Conservation (phyloP, 2,888 invertebrate species). For the Automeris io region DNA sequence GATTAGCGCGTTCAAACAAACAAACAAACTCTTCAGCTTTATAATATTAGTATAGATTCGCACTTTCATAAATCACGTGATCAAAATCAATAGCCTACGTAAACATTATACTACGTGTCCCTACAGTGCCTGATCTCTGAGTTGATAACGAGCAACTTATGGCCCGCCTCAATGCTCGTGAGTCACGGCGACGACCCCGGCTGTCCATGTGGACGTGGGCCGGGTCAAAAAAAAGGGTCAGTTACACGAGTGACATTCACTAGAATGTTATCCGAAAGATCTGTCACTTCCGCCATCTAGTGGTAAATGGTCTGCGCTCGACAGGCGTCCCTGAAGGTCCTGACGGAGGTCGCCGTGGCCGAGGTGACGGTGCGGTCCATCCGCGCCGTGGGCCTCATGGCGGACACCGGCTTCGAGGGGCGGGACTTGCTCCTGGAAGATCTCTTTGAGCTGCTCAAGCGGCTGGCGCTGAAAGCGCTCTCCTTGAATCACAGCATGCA, state of each 20-base stretch:
- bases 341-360: conserved; percentile 45
- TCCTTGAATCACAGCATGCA: conserved; percentile 45
- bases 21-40: no score
- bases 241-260: background rate
- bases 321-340: conserved; percentile 48
- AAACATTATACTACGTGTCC: no score
- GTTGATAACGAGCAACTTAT: no score
- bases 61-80: no score
- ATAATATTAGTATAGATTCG: no score
- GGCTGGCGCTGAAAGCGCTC: conserved; percentile 46
- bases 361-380: conserved; percentile 52
- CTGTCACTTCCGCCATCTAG: background rate
- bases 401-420: conserved; percentile 37
- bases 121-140: no score
- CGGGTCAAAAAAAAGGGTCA: no score
- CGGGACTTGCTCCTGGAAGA: conserved; percentile 48
- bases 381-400: conserved; percentile 35
- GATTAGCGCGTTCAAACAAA: no score
- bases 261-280: background rate
- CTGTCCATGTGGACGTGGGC: no score
- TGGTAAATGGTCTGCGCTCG: background rate
- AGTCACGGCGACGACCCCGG: no score
- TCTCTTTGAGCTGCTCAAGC: conserved; percentile 42
- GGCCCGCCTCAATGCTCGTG: no score
- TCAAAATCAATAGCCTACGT: no score